Base-by-base conservation (phyloP, 2,113 vertebrate genomes). In the Oncorhynchus kisutch region DNA sequence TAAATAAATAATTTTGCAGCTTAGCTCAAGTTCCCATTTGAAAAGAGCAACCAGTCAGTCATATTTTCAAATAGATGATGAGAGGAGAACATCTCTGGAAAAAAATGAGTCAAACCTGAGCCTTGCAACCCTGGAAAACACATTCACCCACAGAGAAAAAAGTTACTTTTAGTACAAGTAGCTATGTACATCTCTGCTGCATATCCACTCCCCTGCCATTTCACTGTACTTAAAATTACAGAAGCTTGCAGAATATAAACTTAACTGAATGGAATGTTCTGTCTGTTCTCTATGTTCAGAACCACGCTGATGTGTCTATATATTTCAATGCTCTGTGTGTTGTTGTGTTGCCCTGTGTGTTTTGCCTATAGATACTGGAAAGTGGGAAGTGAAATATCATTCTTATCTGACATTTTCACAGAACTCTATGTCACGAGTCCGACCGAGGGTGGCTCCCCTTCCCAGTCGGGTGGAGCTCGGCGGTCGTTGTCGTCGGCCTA, bases 301-400 rank as follows among this genome's bases (percentile, higher is more conserved):
- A 77, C 85, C 82, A 29, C 81, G 78, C 70, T 29, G 7, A 51
- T 31, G 84, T 85, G 84, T 87, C 82, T 80, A 73, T 73, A 78
- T 71, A 71, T 75, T 77, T 86, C 75, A 89, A 90, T 83, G 78
- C 78, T 0, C 2, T 78, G 88, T 89, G 88, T 90, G 88, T 90
- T 87, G 7, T 88, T 85, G 77, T 2, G 39, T 84, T 68, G 71
- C 14, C 25, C 14, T 57, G 70, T 85, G 29, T 87, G 85, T 86
- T 45, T 29, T 67, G 25, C 14, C 25, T 67, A 31, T 34, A 18
- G 16, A 54, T 54, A 16, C n/a, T 9, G n/a, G n/a, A 24, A 54
- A 4, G 16, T 54, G 70, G 24, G 72, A 45, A 18, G 66, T 71
- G 67, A 67, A 66, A 18, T 3, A 31, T 73, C 51, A 54, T 54